These are phyloP conservation scores for Plestiodon gilberti DNA, from an alignment of 2,113 vertebrate genomes.

Conservation along the genomic window DNA sequence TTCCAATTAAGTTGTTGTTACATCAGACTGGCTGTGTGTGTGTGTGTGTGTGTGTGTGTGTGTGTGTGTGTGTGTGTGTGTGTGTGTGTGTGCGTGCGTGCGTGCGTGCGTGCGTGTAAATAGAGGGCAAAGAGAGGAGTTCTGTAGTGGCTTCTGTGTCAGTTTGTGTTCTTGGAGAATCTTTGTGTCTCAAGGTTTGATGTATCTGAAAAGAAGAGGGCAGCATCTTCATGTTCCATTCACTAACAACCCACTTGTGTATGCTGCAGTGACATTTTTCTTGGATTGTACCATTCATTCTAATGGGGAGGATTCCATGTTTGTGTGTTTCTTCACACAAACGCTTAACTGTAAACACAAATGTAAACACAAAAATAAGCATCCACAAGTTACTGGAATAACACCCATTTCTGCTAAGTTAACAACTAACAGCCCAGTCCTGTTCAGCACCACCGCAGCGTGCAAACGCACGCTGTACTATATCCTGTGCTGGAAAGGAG, in stretches of 20 bases:
- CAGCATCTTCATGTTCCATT: not conserved
- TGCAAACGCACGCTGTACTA: too few species aligned
- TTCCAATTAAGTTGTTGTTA: not conserved
- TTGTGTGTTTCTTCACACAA: not conserved
- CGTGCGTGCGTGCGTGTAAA: too few species aligned
- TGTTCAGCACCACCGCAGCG: too few species aligned
- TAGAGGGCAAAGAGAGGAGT: not conserved
- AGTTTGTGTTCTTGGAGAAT: not conserved
- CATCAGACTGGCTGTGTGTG: not conserved
- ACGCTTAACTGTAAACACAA: too few species aligned
- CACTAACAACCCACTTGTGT: not conserved
- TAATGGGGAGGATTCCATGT: not conserved
- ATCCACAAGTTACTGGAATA: not conserved
- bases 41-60: too few species aligned
- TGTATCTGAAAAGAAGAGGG: not conserved
- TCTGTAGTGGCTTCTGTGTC: not conserved
- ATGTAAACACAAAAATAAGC: not conserved
- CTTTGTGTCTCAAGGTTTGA: not conserved
- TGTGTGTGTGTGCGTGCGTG: too few species aligned
- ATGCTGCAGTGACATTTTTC: not conserved
- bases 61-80: too few species aligned
- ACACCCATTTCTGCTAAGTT: not conserved
- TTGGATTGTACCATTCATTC: not conserved
- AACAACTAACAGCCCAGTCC: too few species aligned
- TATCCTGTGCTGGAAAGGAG: too few species aligned